phyloP scores from a whole-genome alignment of 2,888 invertebrate species.

The Diarsia mendica region DNA sequence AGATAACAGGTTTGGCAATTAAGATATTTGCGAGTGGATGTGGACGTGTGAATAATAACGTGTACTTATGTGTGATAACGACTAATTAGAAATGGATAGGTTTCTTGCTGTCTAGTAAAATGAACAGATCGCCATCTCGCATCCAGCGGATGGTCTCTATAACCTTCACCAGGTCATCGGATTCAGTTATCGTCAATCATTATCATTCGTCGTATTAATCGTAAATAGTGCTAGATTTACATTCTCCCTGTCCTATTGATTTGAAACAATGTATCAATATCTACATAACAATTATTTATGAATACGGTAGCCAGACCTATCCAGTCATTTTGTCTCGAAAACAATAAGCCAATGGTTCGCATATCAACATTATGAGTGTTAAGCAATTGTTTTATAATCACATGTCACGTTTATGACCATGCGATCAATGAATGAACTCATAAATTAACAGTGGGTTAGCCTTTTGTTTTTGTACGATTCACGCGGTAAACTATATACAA shows the following conservation, averaged over 20 bases:
- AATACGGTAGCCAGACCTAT: neutral
- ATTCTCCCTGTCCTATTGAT: neutral
- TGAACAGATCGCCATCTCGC: neutral
- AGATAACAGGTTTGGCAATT: constrained; percentile 40
- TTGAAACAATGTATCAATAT: constrained; percentile 5
- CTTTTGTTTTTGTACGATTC: constrained; percentile 30
- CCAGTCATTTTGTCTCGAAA: constrained; percentile 8
- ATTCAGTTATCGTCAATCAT: neutral
- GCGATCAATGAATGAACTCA: constrained; percentile 24
- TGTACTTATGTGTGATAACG: constrained; percentile 11
- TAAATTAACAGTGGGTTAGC: constrained; percentile 13
- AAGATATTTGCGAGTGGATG: constrained; percentile 24
- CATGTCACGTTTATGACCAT: constrained; percentile 27
- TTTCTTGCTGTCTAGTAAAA: neutral
- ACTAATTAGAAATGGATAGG: neutral
- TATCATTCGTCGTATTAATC: too few species aligned
- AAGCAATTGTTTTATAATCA: constrained; percentile 1
- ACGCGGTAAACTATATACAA: neutral
- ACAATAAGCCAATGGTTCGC: constrained; percentile 25
- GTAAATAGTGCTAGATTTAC: neutral
- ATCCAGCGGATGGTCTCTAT: too few species aligned
- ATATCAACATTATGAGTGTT: constrained; percentile 5
- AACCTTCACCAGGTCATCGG: too few species aligned
- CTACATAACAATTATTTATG: constrained; percentile 21
- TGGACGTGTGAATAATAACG: constrained; percentile 14